Percentiles rank a stretch among this genome's conserved stretches.
These are phyloP conservation scores for Rhabditoides inermis DNA, from an alignment of 2,888 invertebrate genomes.

Conservation along the genomic window DNA sequence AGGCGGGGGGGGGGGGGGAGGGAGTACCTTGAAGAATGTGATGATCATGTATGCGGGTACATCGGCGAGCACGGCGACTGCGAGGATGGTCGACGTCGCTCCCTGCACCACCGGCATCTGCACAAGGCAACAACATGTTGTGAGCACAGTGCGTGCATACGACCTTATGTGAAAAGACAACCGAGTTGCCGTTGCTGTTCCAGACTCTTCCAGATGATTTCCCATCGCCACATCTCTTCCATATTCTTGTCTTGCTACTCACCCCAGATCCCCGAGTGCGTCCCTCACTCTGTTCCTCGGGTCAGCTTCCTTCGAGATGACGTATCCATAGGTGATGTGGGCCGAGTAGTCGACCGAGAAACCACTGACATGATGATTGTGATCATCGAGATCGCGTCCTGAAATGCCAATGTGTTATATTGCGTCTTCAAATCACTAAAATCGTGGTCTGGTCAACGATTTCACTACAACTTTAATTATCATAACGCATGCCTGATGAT, in stretches of 20 bases:
- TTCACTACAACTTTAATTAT: not conserved
- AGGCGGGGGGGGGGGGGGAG: too few species aligned
- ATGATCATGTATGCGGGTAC: conserved; percentile 86
- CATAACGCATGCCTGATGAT: not conserved
- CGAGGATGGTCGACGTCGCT: conserved; percentile 78
- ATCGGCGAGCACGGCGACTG: conserved; percentile 73
- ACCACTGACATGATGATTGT: conserved; percentile 85
- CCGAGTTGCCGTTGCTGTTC: too few species aligned
- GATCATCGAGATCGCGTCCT: conserved; percentile 62
- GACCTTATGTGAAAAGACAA: too few species aligned
- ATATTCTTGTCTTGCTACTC: conserved; percentile 49
- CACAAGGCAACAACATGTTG: too few species aligned
- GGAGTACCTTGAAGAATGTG: conserved; percentile 79
- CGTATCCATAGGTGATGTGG: conserved; percentile 47
- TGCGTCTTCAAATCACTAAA: not conserved
- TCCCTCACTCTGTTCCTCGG: conserved; percentile 63
- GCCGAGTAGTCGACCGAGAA: conserved; percentile 91
- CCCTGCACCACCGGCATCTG: conserved; percentile 84
- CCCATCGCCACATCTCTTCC: not conserved
- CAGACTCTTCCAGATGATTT: too few species aligned
- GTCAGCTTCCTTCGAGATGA: conserved; percentile 30
- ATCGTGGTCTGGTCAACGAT: not conserved
- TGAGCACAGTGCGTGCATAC: too few species aligned
- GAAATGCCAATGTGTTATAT: conserved; percentile 53
- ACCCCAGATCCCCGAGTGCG: conserved; percentile 75